Evolutionary conservation across 2,888 invertebrate genomes (phyloP).

Genomic region (Sinopyrophorus schimmeli): DNA sequence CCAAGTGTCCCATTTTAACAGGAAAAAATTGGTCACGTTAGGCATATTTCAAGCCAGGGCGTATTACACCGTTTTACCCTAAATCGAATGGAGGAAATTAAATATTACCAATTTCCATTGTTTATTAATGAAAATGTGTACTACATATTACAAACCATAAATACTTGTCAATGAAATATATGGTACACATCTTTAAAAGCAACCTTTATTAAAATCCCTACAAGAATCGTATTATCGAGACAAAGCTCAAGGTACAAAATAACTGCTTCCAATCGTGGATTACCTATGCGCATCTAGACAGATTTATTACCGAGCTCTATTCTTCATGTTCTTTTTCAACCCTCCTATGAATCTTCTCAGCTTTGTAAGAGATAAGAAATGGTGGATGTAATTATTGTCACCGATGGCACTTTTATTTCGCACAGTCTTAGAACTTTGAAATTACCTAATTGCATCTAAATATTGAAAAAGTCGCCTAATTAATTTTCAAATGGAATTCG

Average conservation of each 20-base stretch:
- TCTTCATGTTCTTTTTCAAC: constrained; percentile 29
- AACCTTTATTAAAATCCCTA: constrained; percentile 28
- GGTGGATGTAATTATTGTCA: constrained; percentile 25
- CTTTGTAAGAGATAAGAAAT: constrained; percentile 37
- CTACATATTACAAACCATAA: too few relatives aligned
- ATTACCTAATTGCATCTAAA: too few relatives aligned
- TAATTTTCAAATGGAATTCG: too few relatives aligned
- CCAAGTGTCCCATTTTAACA: too few relatives aligned
- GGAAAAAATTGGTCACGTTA: too few relatives aligned
- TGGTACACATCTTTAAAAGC: constrained; percentile 13
- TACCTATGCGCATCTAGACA: constrained; percentile 33
- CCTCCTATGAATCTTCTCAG: constrained; percentile 31
- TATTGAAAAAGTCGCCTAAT: too few relatives aligned
- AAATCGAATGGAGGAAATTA: too few relatives aligned
- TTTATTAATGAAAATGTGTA: too few relatives aligned
- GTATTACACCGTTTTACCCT: too few relatives aligned
- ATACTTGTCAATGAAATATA: constrained; percentile 21
- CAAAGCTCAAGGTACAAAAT: constrained; percentile 29
- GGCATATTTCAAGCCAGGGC: too few relatives aligned
- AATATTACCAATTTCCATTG: too few relatives aligned
- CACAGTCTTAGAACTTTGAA: too few relatives aligned
- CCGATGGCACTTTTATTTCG: constrained; percentile 16
- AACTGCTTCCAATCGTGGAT: constrained; percentile 28
- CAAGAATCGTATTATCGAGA: constrained; percentile 19
- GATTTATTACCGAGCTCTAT: constrained; percentile 36